Evolutionary conservation across 2,888 invertebrate species (phyloP).

Genomic region (Meloe dianella): DNA sequence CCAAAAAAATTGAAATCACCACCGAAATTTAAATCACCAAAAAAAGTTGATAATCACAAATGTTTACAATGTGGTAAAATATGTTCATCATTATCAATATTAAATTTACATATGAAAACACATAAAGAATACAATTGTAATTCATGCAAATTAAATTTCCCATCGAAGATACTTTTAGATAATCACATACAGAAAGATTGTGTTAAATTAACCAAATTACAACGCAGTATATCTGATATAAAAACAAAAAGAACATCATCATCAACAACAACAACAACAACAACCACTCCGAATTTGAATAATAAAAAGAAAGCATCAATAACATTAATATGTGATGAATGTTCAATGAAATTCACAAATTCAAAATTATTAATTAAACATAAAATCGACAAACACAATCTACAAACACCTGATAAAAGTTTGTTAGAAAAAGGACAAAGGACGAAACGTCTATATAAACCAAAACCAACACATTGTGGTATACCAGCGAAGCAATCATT

Average conservation of each 20-base stretch:
- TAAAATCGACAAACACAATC: constrained; percentile 46
- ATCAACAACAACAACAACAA: background rate
- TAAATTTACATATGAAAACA: constrained; percentile 45
- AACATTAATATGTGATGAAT: constrained; percentile 46
- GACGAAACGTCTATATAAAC: constrained; percentile 36
- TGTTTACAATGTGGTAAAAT: constrained; percentile 50
- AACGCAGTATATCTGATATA: constrained; percentile 32
- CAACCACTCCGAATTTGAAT: background rate
- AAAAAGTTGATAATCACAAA: constrained; percentile 28
- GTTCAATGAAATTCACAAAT: constrained; percentile 45
- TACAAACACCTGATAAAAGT: constrained; percentile 50
- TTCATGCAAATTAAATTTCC: constrained; percentile 47
- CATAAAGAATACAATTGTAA: constrained; percentile 50
- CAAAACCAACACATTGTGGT: constrained; percentile 43
- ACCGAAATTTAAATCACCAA: background rate
- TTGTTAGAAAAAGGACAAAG: constrained; percentile 32
- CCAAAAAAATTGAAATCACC: constrained; percentile 41
- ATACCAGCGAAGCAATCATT: constrained; percentile 44
- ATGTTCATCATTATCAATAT: constrained; percentile 42
- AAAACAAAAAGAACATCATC: constrained; percentile 2
- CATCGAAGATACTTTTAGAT: constrained; percentile 51
- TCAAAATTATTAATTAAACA: constrained; percentile 45
- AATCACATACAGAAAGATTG: constrained; percentile 51
- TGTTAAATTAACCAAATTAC: constrained; percentile 45
- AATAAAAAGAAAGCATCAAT: constrained; percentile 9